These are phyloP conservation scores for Taxidea taxus DNA, from an alignment of 2,113 vertebrate species.

Conservation along the genomic window DNA sequence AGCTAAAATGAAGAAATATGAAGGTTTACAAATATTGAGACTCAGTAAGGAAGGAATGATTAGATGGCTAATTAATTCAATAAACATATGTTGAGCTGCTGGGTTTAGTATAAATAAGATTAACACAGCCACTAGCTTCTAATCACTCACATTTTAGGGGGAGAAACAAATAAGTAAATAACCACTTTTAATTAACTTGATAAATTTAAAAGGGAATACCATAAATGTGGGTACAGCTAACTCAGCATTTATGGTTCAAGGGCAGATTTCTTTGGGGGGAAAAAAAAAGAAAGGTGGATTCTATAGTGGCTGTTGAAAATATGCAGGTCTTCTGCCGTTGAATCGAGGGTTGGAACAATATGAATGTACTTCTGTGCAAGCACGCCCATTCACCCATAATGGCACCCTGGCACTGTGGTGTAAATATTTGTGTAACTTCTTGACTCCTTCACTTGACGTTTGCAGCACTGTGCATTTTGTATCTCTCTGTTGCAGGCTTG, in stretches of 20 bases:
- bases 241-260: neutral
- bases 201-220: neutral
- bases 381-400: neutral
- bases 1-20: neutral
- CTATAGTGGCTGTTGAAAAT: neutral
- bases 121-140: neutral
- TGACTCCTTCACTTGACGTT: neutral
- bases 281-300: neutral
- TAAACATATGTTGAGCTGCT: constrained; percentile 28
- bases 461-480: neutral
- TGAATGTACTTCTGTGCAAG: neutral
- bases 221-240: neutral
- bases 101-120: constrained; percentile 29
- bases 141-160: neutral
- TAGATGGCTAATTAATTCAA: constrained; percentile 45
- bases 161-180: constrained; percentile 16
- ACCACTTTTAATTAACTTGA: neutral
- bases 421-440: neutral
- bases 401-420: accelerated
- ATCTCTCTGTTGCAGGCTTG: neutral
- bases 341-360: neutral
- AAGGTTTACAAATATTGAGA: neutral
- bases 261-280: neutral
- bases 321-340: neutral
- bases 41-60: neutral